Evolutionary conservation across 2,113 vertebrate genomes (phyloP).

Genomic region (Zootoca vivipara): DNA sequence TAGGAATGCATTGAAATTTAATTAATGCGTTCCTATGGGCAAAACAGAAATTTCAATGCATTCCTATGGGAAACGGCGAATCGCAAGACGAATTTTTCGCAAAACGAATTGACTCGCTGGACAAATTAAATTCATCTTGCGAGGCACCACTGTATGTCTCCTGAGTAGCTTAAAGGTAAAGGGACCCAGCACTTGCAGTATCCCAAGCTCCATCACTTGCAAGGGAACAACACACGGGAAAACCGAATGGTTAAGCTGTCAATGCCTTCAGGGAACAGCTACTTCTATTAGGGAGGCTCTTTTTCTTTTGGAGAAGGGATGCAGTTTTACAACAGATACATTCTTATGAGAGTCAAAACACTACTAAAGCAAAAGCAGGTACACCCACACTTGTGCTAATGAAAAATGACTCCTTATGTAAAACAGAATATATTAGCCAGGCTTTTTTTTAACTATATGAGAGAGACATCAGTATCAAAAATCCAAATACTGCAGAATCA

Average conservation of each 20-base stretch:
- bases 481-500: neutral
- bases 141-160: too few species aligned
- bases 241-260: neutral
- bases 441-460: neutral
- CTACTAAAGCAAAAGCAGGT: neutral
- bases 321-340: neutral
- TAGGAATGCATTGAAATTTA: too few species aligned
- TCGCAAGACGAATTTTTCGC: too few species aligned
- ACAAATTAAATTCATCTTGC: too few species aligned
- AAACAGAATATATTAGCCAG: neutral
- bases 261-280: neutral
- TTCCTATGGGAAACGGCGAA: too few species aligned
- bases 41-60: too few species aligned
- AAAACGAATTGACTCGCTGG: too few species aligned
- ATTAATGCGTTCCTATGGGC: too few species aligned
- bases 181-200: neutral
- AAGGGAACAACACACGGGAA: neutral
- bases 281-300: neutral
- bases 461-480: neutral
- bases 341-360: neutral
- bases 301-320: neutral
- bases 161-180: too few species aligned
- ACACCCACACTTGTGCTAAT: neutral
- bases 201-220: neutral
- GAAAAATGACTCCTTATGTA: neutral